Evolutionary conservation across 2,888 invertebrate genomes (phyloP).

Genomic region (Fragum sueziense): DNA sequence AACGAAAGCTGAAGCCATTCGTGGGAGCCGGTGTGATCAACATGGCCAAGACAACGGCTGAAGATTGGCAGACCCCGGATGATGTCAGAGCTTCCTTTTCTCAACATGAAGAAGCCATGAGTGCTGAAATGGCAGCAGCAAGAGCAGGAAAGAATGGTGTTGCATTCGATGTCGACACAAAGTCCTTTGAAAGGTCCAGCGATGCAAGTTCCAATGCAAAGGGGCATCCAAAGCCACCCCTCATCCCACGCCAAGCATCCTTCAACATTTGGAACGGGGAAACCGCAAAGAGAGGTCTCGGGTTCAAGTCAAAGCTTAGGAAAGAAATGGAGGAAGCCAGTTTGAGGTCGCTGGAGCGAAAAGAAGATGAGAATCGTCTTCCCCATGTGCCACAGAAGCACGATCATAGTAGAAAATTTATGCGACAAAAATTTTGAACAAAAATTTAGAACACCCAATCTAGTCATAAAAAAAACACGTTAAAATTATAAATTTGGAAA

Average conservation of each 20-base stretch:
- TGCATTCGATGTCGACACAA: background rate
- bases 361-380: too few species aligned
- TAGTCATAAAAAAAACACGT: too few species aligned
- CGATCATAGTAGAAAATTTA: too few species aligned
- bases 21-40: background rate
- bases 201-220: background rate
- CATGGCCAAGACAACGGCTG: background rate
- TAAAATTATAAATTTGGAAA: too few species aligned
- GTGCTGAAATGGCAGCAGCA: too few species aligned
- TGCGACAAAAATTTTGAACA: too few species aligned
- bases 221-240: background rate
- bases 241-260: conserved; percentile 11
- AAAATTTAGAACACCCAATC: too few species aligned
- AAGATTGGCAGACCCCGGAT: too few species aligned
- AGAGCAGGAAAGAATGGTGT: background rate
- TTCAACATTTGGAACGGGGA: conserved; percentile 20
- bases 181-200: background rate
- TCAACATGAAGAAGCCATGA: too few species aligned
- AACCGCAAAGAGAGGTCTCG: conserved; percentile 18
- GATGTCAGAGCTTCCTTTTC: too few species aligned
- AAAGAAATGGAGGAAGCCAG: conserved; percentile 22
- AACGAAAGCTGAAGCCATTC: background rate
- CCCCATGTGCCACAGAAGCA: too few species aligned
- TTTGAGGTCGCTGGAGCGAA: too few species aligned
- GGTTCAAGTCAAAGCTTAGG: conserved; percentile 20